A percentile compares a stretch with the other conserved stretches of the same genome.
phyloP scores from a whole-genome alignment of 2,797 vertebrate species.

The Sebastes nivosus region DNA sequence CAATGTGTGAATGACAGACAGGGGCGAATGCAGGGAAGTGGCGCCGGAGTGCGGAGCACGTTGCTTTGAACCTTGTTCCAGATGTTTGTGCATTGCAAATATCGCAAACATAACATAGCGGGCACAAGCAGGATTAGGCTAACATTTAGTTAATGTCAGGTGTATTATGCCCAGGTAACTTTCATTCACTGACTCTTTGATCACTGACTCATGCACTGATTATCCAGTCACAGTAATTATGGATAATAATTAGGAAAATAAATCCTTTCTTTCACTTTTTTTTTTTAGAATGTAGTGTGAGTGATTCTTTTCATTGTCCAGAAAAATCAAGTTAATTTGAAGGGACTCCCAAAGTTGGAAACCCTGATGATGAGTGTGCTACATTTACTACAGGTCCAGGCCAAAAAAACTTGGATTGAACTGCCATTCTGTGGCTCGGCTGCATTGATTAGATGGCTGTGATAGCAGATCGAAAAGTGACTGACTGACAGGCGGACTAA shows the following conservation, averaged over 20 bases:
- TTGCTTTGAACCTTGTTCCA: conserved; percentile 67
- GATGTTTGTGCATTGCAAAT: conserved; percentile 69
- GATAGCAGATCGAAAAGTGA: conserved; percentile 29
- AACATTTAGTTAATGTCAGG: conserved; percentile 20
- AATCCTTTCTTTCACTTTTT: neutral
- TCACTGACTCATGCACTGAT: neutral
- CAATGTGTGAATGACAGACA: conserved; percentile 17
- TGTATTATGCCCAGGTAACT: conserved; percentile 22
- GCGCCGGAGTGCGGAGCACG: conserved; percentile 18
- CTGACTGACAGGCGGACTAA: conserved; percentile 27
- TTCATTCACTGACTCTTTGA: conserved; percentile 10
- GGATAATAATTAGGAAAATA: neutral
- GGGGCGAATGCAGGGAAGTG: conserved; percentile 28
- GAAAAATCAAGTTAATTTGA: neutral
- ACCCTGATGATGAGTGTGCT: neutral
- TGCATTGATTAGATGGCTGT: conserved; percentile 41
- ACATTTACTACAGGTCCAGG: neutral
- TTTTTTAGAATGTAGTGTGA: neutral
- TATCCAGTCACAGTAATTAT: neutral
- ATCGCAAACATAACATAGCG: conserved; percentile 49
- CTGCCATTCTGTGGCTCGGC: neutral
- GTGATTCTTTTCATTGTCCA: neutral
- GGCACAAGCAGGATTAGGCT: conserved; percentile 19
- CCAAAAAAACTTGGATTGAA: neutral
- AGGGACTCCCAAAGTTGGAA: neutral